Percentiles rank a stretch among this genome's conserved stretches.
Conservation (phyloP, 2,113 vertebrate genomes). For the Bothrops jararaca region DNA sequence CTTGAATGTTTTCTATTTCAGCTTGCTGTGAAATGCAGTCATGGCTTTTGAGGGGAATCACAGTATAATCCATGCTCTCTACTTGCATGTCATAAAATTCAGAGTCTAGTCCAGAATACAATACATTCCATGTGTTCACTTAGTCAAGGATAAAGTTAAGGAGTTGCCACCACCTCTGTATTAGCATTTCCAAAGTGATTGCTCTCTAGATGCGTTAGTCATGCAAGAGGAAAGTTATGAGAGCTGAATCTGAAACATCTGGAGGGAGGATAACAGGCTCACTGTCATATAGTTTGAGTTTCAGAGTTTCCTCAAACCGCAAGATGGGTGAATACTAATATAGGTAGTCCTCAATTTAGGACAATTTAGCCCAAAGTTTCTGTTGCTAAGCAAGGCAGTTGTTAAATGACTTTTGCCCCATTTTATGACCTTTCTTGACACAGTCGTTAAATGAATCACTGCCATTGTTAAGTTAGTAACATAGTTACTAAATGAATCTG, state of each 20-base stretch:
- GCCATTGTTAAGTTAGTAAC: too few relatives aligned
- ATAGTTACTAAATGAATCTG: too few relatives aligned
- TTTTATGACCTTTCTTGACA: too few relatives aligned
- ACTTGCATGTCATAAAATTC: not conserved
- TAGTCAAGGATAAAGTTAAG: not conserved
- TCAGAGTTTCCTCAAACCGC: not conserved
- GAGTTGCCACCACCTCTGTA: not conserved
- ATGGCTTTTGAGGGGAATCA: not conserved
- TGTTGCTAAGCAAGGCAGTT: too few relatives aligned
- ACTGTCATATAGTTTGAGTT: not conserved
- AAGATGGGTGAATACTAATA: not conserved
- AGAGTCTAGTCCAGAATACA: not conserved
- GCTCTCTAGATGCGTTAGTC: not conserved
- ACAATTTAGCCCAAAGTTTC: too few relatives aligned
- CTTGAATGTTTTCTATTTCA: not conserved
- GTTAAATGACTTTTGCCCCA: too few relatives aligned
- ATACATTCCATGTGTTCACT: not conserved
- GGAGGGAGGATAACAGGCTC: not conserved
- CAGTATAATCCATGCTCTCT: not conserved
- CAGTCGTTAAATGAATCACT: too few relatives aligned
- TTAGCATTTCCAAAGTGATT: not conserved
- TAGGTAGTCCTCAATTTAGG: too few relatives aligned
- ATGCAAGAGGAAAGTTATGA: not conserved
- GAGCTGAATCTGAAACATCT: not conserved
- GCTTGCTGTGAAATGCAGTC: not conserved